Base-by-base conservation (phyloP, 2,888 invertebrate species). In the Drosophila siamana region DNA sequence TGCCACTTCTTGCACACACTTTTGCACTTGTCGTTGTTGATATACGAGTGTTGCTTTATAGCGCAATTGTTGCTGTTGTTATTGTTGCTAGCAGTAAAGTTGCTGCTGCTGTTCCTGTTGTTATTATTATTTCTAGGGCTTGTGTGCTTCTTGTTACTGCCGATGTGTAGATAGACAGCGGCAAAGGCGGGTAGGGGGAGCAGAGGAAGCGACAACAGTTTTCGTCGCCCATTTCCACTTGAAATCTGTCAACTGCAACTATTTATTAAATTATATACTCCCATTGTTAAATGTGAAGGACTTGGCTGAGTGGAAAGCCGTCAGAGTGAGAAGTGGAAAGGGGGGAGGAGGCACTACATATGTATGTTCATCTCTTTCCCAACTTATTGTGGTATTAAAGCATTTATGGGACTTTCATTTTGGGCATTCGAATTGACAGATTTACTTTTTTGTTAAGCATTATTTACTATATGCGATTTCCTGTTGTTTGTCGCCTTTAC, bases 191-290 rank as follows among this genome's bases (percentile, higher is more conserved):
- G n/a, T 2, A 11, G 4, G 30, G 30, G 36, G 11, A 4, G 33
- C 33, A 33, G 33, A 36, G 40, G 9, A 11, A 66, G 65, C 65
- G 68, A 69, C 64, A 68, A 54, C 74, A 44, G 56, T 55, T 61
- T 52, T 60, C 30, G 33, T 33, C 63, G 78, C 63, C 59, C 55
- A 47, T 61, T 67, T 62, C 74, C 81, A 88, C 88, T 85, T 84
- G 87, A 85, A 85, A 86, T 86, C 84, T 85, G 85, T 85, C 85
- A 85, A 86, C 85, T 86, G 88, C 88, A 85, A 85, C 85, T 85
- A 85, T 85, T 88, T 85, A 85, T 88, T 85, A 85, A 85, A 85
- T 85, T 85, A 85, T 88, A 76, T 74, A 70, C 80, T 73, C 61
- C 55, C 84, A 83, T 83, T 86, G 84, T 85, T 80, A 78, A 80